Base-by-base conservation (phyloP, 2,888 invertebrate species). In the Ormyrus thymus region DNA sequence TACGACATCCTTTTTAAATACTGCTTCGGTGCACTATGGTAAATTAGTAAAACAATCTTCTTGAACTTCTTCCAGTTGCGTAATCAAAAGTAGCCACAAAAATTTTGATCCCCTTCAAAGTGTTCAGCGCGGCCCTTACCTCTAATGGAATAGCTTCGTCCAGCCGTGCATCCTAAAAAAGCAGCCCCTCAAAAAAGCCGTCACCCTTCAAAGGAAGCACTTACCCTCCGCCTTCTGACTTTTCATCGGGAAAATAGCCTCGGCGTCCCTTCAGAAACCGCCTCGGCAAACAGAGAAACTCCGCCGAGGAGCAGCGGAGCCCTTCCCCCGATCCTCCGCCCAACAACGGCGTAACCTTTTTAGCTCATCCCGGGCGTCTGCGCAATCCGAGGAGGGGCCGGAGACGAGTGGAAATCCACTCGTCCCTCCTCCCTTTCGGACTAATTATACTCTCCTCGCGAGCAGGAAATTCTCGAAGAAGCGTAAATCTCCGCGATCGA, bases 401-500 rank as follows among this genome's bases (percentile, higher is more conserved):
- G 29, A 29, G 15, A 48, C 29, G 15, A 58, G 29, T 29, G 29
- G 56, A 58, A 45, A 62, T 46, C 51, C 69, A 15, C 51, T 53
- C 76, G 29, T 29, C 51, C 61, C 46, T 53, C 46, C 10, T 7
- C 8, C 48, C 8, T 51, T 7, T 58, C 55, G 10, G 55, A 74
- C 53, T 80, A 76, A 78, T 78, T 81, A 76, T 77, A 79, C 77
- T 77, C 53, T 46, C 62, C 46, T 46, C 55, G 51, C 9, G 50
- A 29, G 29, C 29, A 29, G 73, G 15, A 72, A 74, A 56, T 74
- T 69, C 62, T 43, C 58, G 53, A 58, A 70, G 66, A 75, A 76
- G 76, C 73, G 65, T 61, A 81, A 73, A 78, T 78, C 75, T 76
- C 51, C 15, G 64, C 58, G 68, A 77, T 72, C 53, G 64, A 69